A percentile compares a stretch with the other conserved stretches of the same genome.
Evolutionary conservation across 2,113 vertebrate genomes (phyloP).

Genomic region (Pluvianellus socialis): DNA sequence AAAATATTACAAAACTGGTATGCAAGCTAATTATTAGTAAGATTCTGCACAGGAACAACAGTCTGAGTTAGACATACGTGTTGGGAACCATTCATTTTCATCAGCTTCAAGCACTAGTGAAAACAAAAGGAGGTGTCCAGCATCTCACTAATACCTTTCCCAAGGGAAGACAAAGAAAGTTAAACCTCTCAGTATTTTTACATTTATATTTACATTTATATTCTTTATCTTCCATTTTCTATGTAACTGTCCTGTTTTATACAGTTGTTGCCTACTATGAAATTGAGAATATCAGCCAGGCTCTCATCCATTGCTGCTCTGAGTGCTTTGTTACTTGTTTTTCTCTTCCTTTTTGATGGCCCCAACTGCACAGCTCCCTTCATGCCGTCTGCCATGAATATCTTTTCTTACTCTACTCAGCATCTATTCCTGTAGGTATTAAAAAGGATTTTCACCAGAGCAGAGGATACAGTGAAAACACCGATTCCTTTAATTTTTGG

Average conservation of each 20-base stretch:
- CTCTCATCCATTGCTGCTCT: background rate
- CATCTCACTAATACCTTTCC: background rate
- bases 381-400: background rate
- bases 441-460: background rate
- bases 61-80: fast-evolving
- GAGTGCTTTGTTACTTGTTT: background rate
- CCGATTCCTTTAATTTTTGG: background rate
- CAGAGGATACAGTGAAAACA: background rate
- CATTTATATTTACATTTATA: too few species aligned
- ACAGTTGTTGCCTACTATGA: background rate
- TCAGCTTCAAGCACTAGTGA: background rate
- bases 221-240: background rate
- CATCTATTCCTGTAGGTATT: background rate
- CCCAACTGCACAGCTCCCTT: background rate
- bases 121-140: background rate
- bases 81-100: background rate
- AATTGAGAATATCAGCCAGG: background rate
- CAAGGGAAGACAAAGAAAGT: background rate
- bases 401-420: background rate
- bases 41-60: background rate
- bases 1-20: background rate
- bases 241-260: background rate
- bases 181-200: background rate
- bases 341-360: background rate
- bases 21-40: background rate